phyloP scores from a whole-genome alignment of 1,140 invertebrate species.

The Aphidius ervi region DNA sequence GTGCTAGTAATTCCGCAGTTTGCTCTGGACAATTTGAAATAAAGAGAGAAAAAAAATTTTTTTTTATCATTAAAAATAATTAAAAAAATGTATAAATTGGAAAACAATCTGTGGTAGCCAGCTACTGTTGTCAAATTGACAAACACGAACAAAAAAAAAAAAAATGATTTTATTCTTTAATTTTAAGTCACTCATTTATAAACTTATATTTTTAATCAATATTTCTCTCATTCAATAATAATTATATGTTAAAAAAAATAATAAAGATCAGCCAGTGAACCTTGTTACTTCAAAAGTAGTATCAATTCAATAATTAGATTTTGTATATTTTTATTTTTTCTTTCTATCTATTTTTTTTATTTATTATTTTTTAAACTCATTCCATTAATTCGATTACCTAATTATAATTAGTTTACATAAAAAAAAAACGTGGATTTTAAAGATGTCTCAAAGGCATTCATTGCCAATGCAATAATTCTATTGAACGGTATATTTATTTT shows the following conservation, averaged over 20 bases:
- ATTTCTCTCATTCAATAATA: not conserved
- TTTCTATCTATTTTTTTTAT: not conserved
- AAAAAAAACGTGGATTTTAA: constrained; percentile 6
- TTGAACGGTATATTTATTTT: constrained; percentile 5
- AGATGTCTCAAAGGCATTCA: constrained; percentile 14
- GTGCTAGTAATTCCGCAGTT: no score
- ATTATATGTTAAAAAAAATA: constrained; percentile 15
- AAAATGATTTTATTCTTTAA: no score
- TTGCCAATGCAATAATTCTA: not conserved
- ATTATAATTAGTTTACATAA: constrained; percentile 20
- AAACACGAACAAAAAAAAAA: not conserved
- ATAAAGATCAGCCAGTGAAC: constrained; percentile 20
- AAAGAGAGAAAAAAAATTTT: no score
- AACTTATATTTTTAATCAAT: not conserved
- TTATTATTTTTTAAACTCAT: constrained; percentile 7
- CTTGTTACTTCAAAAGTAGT: constrained; percentile 5
- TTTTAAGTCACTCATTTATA: no score
- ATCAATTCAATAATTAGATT: constrained; percentile 9
- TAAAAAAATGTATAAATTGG: no score
- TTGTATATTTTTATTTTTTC: constrained; percentile 6
- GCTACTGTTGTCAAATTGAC: constrained; percentile 2
- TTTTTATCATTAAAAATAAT: no score
- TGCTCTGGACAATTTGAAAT: no score
- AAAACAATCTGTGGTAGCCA: not conserved
- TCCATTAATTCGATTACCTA: constrained; percentile 13